phyloP scores from a whole-genome alignment of 2,888 invertebrate genomes.

The Hypomecis punctinalis region DNA sequence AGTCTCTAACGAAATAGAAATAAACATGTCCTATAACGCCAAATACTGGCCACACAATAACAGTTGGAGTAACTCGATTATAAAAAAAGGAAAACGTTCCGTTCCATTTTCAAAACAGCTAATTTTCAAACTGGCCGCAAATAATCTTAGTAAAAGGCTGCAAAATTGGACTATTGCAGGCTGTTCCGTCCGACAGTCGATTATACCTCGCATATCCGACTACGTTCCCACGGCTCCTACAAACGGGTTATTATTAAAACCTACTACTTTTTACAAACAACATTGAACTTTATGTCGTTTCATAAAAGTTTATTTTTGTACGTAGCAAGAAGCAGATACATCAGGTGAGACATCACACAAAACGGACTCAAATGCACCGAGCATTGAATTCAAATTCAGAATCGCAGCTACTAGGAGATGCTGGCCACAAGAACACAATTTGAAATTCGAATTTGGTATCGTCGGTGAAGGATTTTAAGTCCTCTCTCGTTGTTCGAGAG shows the following conservation, averaged over 20 bases:
- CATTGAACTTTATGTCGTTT: constrained; percentile 53
- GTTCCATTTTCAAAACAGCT: constrained; percentile 40
- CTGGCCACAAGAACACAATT: constrained; percentile 77
- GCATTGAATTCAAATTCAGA: constrained; percentile 62
- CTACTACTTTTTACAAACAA: constrained; percentile 59
- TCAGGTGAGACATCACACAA: constrained; percentile 57
- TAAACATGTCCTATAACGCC: background rate
- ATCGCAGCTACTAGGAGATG: constrained; percentile 58
- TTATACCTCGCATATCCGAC: constrained; percentile 84
- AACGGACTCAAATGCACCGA: constrained; percentile 63
- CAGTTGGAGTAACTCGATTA: background rate
- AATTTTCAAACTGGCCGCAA: constrained; percentile 69
- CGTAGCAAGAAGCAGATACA: constrained; percentile 55
- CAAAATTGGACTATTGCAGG: constrained; percentile 85
- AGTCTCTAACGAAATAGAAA: background rate
- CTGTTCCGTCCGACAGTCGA: constrained; percentile 79
- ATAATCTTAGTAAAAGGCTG: constrained; percentile 81
- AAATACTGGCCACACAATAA: constrained; percentile 1
- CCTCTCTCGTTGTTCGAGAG: constrained; percentile 78
- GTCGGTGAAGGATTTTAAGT: constrained; percentile 81
- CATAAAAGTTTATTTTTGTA: constrained; percentile 56
- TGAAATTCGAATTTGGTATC: constrained; percentile 82
- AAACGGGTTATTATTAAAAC: constrained; percentile 85
- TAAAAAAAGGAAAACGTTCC: constrained; percentile 8
- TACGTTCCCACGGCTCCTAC: constrained; percentile 82